Base-by-base conservation (phyloP, 1,140 invertebrate genomes). In the Hyposmocoma kahamanoa region DNA sequence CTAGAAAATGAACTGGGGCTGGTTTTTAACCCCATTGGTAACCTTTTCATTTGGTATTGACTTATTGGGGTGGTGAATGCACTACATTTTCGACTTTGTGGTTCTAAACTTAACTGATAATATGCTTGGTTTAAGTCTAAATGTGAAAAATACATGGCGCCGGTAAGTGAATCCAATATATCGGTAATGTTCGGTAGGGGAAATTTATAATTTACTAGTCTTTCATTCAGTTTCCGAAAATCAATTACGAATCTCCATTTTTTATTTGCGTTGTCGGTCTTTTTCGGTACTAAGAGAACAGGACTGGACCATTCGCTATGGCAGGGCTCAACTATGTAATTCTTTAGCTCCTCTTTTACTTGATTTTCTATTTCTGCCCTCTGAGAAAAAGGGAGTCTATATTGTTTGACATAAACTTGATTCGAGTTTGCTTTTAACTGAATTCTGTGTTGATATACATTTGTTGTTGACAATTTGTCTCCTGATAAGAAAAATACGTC, bases 61-160 rank as follows among this genome's bases (percentile, higher is more conserved):
- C 34, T 42, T 11, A 30, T 34, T n/a, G 53, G 41, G 0, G 71
- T 69, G 9, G 67, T 63, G 44, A 88, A 88, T 0, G 82, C 84
- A 3, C 87, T 89, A 28, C 18, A 44, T 13, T 44, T 44, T 3
- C 42, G 10, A 44, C 42, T 26, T 4, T 62, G 45, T 63, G 88
- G 89, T 0, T 64, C 44, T 22, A 50, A 63, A 57, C 79, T 83
- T 83, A 38, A 9, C 18, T 38, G 34, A 38, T 38, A 38, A 57
- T 86, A 90, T 0, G 88, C 88, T 18, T 60, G 73, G 0, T 67
- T 63, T 10, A 89, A 49, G 62, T 90, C 87, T 2, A 89, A 50
- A 0, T 79, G 75, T 4, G 79, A 72, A 50, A 90, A 89, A 48
- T 76, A 87, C 20, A 63, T 68, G 11, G 69, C 62, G 38, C 79